Evolutionary conservation across 2,888 invertebrate species (phyloP).

Genomic region (Hydraecia micacea): DNA sequence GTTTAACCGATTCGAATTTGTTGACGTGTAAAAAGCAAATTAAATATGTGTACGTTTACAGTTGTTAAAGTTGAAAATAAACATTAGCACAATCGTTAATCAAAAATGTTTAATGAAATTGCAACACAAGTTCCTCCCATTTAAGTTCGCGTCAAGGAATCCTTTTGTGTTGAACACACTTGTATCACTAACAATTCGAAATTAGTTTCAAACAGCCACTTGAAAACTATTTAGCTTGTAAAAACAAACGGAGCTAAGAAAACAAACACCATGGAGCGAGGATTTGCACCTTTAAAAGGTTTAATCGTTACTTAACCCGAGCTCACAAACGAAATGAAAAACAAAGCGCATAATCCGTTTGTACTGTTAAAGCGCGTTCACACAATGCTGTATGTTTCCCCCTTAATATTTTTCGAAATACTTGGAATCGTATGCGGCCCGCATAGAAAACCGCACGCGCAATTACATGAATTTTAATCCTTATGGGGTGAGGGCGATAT

Average conservation of each 20-base stretch:
- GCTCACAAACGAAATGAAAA: slow-evolving; percentile 60
- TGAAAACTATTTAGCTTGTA: slow-evolving; percentile 58
- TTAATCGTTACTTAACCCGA: slow-evolving; percentile 56
- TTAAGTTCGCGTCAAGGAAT: slow-evolving; percentile 39
- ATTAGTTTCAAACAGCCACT: slow-evolving; percentile 59
- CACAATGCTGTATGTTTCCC: slow-evolving; percentile 45
- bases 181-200: slow-evolving; percentile 44
- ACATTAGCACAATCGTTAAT: slow-evolving; percentile 14
- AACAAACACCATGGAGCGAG: slow-evolving; percentile 45
- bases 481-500: slow-evolving; percentile 80
- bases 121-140: slow-evolving; percentile 14
- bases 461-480: slow-evolving; percentile 86
- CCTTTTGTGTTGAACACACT: slow-evolving; percentile 36
- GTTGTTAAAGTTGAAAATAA: neutral
- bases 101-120: slow-evolving; percentile 31
- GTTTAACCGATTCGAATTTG: neutral
- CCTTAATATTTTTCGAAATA: slow-evolving; percentile 66
- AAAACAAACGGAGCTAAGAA: slow-evolving; percentile 49
- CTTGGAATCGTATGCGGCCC: slow-evolving; percentile 60
- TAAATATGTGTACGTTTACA: neutral
- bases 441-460: slow-evolving; percentile 75
- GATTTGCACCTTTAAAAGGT: slow-evolving; percentile 54
- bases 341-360: slow-evolving; percentile 55
- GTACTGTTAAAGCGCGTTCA: slow-evolving; percentile 44
- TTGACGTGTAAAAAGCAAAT: neutral